Base-by-base conservation (phyloP, 2,113 vertebrate species). In the Channa argus region DNA sequence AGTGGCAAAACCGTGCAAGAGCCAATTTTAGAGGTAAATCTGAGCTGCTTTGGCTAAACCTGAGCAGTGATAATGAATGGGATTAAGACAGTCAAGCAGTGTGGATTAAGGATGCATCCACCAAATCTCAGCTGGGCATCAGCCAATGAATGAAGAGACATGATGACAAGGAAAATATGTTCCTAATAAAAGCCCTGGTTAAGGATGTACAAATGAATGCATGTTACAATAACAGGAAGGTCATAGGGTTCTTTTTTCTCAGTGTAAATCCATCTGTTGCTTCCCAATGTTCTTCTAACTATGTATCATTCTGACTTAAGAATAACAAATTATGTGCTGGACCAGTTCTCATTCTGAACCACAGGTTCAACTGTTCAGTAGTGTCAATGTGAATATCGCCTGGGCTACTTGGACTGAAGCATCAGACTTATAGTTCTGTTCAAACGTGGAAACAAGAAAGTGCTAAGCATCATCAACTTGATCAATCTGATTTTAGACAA, bases 51-150 rank as follows among this genome's bases (percentile, higher is more conserved):
- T 73, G 65, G 80, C 82, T 50, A 74, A 88, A 80, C 61, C 58
- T 7, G 33, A 56, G 72, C 68, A 49, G 83, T n/a, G 63, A 83
- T 84, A 80, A 89, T 84, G 71, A 84, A 77, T 52, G 1, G 79
- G 82, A 90, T 88, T 75, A 83, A 65, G 71, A 75, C 66, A 52
- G 71, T 67, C 66, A 77, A 82, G 84, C 55, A 60, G 79, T 6
- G 8, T 47, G 80, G 86, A 85, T 90, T 88, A 86, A 83, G 69
- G 74, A 56, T 56, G 77, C 65, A 52, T 66, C 73, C 63, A 76
- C 53, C 63, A 81, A 69, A 86, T 78, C 71, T 85, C 33, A 64
- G 64, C 59, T 54, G 70, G 55, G 76, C 63, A 83, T 47, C 52
- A 61, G 74, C 62, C 1, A 51, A 33, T 34, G 53, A 54, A 63